Evolutionary conservation across 2,797 vertebrate genomes (phyloP).

Genomic region (Pipistrellus pipistrellus): DNA sequence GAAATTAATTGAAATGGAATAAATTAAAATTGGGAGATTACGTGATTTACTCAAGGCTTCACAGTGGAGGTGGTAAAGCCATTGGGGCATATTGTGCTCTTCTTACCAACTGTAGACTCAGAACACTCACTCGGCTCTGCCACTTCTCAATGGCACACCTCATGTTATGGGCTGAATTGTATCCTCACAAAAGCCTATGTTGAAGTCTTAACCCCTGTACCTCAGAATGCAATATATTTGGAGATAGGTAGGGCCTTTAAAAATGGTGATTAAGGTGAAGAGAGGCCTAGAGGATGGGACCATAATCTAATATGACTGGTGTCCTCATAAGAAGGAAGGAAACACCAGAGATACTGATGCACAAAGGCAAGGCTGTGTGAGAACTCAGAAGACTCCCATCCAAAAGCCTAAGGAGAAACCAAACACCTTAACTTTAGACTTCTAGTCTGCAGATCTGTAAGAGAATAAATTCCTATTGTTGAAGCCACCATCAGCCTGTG

Average conservation of each 20-base stretch:
- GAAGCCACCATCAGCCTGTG: not conserved
- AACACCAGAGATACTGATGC: not conserved
- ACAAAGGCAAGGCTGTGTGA: not conserved
- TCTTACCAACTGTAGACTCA: not conserved
- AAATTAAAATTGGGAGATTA: not conserved
- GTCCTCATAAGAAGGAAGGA: not conserved
- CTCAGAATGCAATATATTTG: not conserved
- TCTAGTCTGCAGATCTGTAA: not conserved
- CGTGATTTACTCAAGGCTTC: not conserved
- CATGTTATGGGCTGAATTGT: not conserved
- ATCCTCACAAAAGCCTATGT: not conserved
- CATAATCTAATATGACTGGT: not conserved
- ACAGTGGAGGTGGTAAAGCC: not conserved
- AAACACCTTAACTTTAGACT: not conserved
- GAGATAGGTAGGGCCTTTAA: not conserved
- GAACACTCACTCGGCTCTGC: not conserved
- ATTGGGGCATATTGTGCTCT: not conserved
- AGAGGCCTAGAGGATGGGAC: not conserved
- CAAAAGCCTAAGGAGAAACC: not conserved
- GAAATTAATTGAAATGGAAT: constrained; percentile 33
- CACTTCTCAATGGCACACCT: not conserved
- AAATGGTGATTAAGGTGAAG: constrained; percentile 6
- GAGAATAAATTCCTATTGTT: not conserved
- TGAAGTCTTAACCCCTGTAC: not conserved
- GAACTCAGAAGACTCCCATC: not conserved